phyloP scores from a whole-genome alignment of 2,888 invertebrate species.

The Norana najaformis region DNA sequence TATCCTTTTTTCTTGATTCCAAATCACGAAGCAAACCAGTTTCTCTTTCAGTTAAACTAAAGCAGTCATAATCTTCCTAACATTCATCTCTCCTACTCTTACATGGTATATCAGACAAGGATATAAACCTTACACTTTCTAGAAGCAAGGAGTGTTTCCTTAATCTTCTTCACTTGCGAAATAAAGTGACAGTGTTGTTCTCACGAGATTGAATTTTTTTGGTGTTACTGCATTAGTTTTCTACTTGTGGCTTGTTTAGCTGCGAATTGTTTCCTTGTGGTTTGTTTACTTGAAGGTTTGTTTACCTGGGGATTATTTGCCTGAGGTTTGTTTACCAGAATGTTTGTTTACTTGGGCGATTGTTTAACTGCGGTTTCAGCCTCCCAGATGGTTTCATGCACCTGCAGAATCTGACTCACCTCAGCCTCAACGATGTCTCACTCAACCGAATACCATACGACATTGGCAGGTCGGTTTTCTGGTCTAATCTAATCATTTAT shows the following conservation, averaged over 20 bases:
- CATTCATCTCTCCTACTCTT: no score
- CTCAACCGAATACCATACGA: conserved; percentile 90
- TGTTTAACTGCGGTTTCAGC: conserved; percentile 63
- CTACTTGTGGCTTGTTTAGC: background rate
- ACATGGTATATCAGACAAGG: background rate
- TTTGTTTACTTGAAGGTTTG: background rate
- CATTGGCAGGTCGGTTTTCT: conserved; percentile 78
- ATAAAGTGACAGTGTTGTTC: no score
- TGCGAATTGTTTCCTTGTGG: background rate
- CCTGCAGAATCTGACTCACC: conserved; percentile 86
- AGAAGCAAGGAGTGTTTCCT: no score
- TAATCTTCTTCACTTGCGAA: no score
- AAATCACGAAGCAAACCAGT: no score
- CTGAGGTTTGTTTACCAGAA: background rate
- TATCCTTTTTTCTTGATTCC: no score
- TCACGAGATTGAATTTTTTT: no score
- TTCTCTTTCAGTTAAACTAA: no score
- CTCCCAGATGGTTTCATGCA: conserved; percentile 94
- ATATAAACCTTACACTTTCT: no score
- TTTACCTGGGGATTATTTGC: background rate
- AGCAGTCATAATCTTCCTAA: no score
- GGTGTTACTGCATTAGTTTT: no score
- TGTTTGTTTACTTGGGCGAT: background rate
- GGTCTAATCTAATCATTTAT: background rate
- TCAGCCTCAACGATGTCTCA: conserved; percentile 96